These are phyloP conservation scores for Galaxea fascicularis DNA, from an alignment of 92 coral and sea anemone species.

Conservation along the genomic window DNA sequence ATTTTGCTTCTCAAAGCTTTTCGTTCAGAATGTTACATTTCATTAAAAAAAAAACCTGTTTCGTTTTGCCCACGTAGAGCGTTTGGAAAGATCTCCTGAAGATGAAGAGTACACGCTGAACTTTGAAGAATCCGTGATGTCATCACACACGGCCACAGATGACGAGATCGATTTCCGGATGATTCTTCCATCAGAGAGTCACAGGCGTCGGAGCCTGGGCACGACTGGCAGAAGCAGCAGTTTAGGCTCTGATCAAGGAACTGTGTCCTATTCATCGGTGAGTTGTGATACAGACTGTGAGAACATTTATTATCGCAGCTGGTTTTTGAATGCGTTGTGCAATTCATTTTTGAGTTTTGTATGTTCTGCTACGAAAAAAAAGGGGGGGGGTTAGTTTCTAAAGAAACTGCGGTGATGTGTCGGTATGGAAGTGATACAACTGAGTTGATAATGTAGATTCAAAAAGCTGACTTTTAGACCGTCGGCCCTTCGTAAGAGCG, in stretches of 20 bases:
- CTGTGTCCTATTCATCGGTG: slow-evolving; percentile 86
- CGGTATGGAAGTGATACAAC: too few species aligned
- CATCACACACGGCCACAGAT: slow-evolving; percentile 95
- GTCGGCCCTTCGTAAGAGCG: too few species aligned
- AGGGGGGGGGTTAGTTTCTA: too few species aligned
- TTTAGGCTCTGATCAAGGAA: slow-evolving; percentile 73
- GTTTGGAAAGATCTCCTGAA: slow-evolving; percentile 53
- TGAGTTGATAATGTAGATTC: too few species aligned
- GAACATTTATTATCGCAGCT: background rate
- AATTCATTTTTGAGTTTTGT: background rate
- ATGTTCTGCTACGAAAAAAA: too few species aligned
- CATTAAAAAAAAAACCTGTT: background rate
- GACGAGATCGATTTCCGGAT: slow-evolving; percentile 92
- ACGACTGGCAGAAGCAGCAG: slow-evolving; percentile 67
- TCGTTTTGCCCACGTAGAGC: slow-evolving; percentile 15
- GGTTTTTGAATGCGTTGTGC: background rate
- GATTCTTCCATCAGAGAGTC: slow-evolving; percentile 94
- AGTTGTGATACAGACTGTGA: slow-evolving; percentile 9
- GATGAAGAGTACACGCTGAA: slow-evolving; percentile 83
- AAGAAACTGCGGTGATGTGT: too few species aligned
- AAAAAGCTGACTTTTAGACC: too few species aligned
- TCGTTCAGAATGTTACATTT: too few species aligned
- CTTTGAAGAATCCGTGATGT: slow-evolving; percentile 93
- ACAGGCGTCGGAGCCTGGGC: slow-evolving; percentile 89
- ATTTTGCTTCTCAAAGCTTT: too few species aligned